phyloP scores from a whole-genome alignment of 2,113 vertebrate genomes.

The Trematocara nigrifrons region DNA sequence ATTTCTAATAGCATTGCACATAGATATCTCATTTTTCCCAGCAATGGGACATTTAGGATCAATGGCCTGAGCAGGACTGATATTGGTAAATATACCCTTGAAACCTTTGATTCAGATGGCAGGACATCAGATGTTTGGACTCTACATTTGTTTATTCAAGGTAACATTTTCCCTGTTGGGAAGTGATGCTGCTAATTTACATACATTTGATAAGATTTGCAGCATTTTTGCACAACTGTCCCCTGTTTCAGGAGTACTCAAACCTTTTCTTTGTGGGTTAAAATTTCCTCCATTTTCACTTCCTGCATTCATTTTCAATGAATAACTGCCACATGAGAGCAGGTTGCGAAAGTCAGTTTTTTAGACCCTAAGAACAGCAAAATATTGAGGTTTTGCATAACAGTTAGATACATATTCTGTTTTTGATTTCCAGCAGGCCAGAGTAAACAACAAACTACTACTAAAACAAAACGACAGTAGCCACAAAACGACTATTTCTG shows the following conservation, averaged over 20 bases:
- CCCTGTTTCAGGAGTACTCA: neutral
- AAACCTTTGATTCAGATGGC: neutral
- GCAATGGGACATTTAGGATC: slow-evolving; percentile 27
- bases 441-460: neutral
- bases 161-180: neutral
- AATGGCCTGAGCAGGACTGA: slow-evolving; percentile 1
- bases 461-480: neutral
- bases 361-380: neutral
- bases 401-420: neutral
- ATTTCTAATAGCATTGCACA: fast-evolving
- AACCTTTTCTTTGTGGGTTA: neutral
- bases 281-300: neutral
- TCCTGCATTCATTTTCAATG: neutral
- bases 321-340: neutral
- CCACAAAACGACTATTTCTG: neutral
- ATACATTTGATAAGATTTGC: neutral
- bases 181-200: neutral
- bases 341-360: neutral
- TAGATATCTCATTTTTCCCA: neutral
- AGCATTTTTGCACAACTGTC: neutral
- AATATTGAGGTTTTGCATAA: neutral
- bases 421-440: neutral
- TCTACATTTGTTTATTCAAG: neutral
- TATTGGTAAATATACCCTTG: neutral
- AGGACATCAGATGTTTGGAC: neutral